Evolutionary conservation across 2,797 vertebrate species (phyloP), one percentile per base, ranked within the genome.

Genomic region (Morus bassanus): DNA sequence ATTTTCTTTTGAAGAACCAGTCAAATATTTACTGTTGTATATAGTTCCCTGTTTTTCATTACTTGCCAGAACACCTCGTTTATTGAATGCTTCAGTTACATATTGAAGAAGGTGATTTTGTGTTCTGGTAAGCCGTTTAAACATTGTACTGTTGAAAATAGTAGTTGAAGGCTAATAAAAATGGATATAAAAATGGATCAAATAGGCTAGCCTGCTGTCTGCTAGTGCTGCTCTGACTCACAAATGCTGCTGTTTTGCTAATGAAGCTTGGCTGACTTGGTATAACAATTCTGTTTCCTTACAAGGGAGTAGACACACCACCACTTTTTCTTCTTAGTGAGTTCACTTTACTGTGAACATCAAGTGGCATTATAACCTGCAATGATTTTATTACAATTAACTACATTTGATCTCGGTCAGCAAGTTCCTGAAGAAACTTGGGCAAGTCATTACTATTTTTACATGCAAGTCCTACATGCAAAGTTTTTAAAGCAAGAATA

Each of bases 11-110:
- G 85, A 96, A 91, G 90, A 97, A 85, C 65, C 45, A 92, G 91
- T 95, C 84, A 96, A 95, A 97, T 97, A 97, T 97, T 98, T 96
- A 91, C 95, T 91, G 87, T 90, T 88, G 69, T 28, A 81, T 76
- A n/a, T 79, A 81, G n/a, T 11, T 25, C 68, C 85, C 8, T 65
- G 75, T 93, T 96, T 97, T 96, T 94, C 83, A 87, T 85, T 89
- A 77, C 91, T 96, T 97, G 91, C 93, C 91, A 90, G 83, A 91
- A 89, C 61, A 86, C 46, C 48, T 92, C 2, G 1, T 95, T 93
- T 93, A 93, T 69, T 81, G 83, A 93, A 59, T 85, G 68, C 31
- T 91, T 96, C 86, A 89, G 46, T 91, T 92, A 87, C 88, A 83
- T 28, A 54, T 60, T 4, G 25, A 70, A 53, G 45, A 94, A 90